These are phyloP conservation scores for Leptobrachium leishanense DNA, from an alignment of 2,113 vertebrate species.

Conservation along the genomic window DNA sequence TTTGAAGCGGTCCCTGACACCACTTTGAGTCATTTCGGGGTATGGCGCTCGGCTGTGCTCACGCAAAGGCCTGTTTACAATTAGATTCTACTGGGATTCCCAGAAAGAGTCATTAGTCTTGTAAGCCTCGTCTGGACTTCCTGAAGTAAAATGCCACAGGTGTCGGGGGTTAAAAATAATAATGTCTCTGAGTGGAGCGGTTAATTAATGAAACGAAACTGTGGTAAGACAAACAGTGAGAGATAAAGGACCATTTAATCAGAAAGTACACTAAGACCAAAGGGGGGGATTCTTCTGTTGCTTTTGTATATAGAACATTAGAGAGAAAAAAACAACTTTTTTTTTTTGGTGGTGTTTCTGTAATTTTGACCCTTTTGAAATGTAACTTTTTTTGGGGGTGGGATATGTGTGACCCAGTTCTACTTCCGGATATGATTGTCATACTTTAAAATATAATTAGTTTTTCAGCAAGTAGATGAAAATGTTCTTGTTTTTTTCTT, in stretches of 20 bases:
- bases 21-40: slow-evolving; percentile 45
- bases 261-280: background rate
- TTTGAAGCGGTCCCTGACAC: slow-evolving; percentile 41
- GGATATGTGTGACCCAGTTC: no score
- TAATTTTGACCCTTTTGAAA: no score
- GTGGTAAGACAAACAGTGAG: background rate
- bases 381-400: no score
- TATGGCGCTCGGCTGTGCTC: slow-evolving; percentile 19
- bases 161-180: slow-evolving; percentile 35
- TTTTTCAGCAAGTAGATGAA: no score
- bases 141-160: slow-evolving; percentile 36
- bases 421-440: no score
- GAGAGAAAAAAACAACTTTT: no score
- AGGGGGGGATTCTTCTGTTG: no score
- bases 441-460: no score
- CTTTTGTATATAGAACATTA: no score
- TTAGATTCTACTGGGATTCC: slow-evolving; percentile 42
- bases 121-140: slow-evolving; percentile 34
- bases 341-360: no score
- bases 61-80: slow-evolving; percentile 48
- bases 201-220: slow-evolving; percentile 45
- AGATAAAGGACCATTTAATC: background rate
- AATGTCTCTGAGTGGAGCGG: slow-evolving; percentile 19
- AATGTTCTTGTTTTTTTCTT: no score
- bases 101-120: slow-evolving; percentile 41